Base-by-base conservation (phyloP, 2,797 vertebrate genomes). In the Danio tinwini region DNA sequence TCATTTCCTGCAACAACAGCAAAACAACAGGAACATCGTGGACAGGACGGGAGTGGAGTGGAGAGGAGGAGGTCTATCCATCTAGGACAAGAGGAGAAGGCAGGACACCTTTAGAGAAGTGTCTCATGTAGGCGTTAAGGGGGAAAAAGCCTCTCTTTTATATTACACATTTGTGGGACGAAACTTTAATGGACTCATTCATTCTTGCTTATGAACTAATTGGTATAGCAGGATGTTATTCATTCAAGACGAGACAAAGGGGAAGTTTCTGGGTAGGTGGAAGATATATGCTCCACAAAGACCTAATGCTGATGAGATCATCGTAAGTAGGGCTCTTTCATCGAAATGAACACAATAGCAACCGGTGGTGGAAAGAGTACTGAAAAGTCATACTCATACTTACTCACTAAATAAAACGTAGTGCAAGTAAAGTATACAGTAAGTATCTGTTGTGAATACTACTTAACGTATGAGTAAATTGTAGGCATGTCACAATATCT, bases 111-210 rank as follows among this genome's bases (percentile, higher is more conserved):
- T 44, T 76, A 52, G 65, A 64, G 50, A 37, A 45, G 62, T 47
- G n/a, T 69, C 44, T 58, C 44, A 58, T 77, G 71, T 67, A 40
- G 64, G 68, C 70, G 56, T 73, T 69, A 74, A 77, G 64, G 68
- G 76, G 63, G 64, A 62, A 81, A 39, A 74, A 45, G 59, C 64
- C 62, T 80, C 73, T 75, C 29, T 83, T 56, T 67, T 76, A 62
- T 39, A 59, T 59, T 74, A 52, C 55, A 62, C 45, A 78, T 69
- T 71, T 55, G 55, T 73, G 75, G 53, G 70, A 81, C 65, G 74
- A 82, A 65, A 78, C 40, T 69, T 78, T 83, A 85, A 85, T 83
- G 81, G 75, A 85, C 70, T 74, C 59, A 70, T 62, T 67, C 63
- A 61, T 49, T 21, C 45, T 52, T 72, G 65, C 59, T 59, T 21